phyloP scores from a whole-genome alignment of 1,140 invertebrate genomes.

The Lepidostoma basale region DNA sequence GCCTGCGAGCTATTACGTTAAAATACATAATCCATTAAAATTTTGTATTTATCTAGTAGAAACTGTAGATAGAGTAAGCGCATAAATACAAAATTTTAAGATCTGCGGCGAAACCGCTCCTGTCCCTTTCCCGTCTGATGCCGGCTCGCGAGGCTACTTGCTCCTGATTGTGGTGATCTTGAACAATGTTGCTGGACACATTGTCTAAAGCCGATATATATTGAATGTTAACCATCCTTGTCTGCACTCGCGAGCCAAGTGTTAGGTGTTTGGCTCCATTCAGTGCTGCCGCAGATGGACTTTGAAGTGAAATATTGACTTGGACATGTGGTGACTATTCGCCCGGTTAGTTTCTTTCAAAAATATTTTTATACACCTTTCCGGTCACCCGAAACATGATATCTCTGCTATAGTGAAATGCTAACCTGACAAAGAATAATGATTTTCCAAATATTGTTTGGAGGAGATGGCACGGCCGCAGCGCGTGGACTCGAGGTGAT shows the following conservation, averaged over 20 bases:
- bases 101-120: conserved; percentile 38
- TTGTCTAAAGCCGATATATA: background rate
- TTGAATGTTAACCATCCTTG: no score
- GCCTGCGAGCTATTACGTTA: conserved; percentile 60
- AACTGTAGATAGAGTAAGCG: conserved; percentile 55
- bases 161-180: background rate
- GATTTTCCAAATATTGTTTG: no score
- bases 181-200: background rate
- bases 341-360: background rate
- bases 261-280: no score
- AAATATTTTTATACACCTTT: conserved; percentile 19
- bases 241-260: no score
- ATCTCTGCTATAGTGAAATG: background rate
- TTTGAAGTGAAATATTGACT: no score
- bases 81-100: conserved; percentile 64
- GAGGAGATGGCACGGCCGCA: no score
- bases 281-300: no score
- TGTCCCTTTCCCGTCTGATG: background rate
- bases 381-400: background rate
- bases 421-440: background rate
- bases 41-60: conserved; percentile 65
- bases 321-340: no score
- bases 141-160: background rate
- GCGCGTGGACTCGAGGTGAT: background rate
- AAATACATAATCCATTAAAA: conserved; percentile 58